These are phyloP conservation scores for Heliornis fulica DNA, from an alignment of 2,113 vertebrate species.

Conservation along the genomic window DNA sequence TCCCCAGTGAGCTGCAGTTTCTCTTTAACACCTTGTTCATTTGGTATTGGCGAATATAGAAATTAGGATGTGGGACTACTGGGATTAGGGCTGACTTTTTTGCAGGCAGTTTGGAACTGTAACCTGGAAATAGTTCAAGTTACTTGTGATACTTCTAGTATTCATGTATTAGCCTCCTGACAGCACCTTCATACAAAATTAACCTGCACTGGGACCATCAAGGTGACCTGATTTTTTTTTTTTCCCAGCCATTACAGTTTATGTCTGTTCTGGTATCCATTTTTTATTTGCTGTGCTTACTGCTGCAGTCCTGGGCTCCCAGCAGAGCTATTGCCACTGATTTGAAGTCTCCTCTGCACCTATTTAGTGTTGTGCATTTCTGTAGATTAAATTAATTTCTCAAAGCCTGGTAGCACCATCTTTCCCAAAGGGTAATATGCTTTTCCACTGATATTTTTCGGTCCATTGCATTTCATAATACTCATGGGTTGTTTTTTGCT, in stretches of 20 bases:
- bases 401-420: background rate
- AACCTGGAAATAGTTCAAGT: slow-evolving; percentile 16
- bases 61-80: slow-evolving; percentile 15
- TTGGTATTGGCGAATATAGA: background rate
- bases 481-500: background rate
- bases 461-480: background rate
- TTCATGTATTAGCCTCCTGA: background rate
- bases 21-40: background rate
- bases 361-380: background rate
- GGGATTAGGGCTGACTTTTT: slow-evolving; percentile 1
- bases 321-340: background rate
- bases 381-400: background rate
- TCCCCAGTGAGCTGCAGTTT: background rate
- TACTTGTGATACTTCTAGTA: background rate
- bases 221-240: background rate
- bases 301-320: background rate
- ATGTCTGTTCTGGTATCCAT: background rate
- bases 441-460: background rate
- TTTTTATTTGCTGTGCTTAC: background rate
- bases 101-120: background rate
- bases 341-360: background rate
- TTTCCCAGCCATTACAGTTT: background rate
- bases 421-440: background rate
- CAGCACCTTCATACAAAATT: slow-evolving; percentile 4
- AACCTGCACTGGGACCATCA: slow-evolving; percentile 1